Conservation (phyloP, 2,113 vertebrate genomes). For the Harpagus bidentatus region DNA sequence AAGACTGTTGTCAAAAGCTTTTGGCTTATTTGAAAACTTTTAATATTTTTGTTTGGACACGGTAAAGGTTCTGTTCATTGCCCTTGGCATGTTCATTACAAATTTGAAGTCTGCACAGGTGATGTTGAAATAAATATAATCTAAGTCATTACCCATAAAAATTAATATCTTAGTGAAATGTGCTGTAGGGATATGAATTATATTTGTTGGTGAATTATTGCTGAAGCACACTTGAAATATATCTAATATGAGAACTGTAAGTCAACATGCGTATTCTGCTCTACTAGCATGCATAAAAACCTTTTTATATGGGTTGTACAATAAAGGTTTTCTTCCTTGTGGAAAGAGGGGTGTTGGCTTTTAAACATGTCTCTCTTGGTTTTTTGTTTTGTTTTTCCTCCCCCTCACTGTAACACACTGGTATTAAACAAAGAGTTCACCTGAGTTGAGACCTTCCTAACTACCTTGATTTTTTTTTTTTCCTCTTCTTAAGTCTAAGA, state of each 20-base stretch:
- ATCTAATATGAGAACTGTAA: background rate
- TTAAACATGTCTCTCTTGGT: background rate
- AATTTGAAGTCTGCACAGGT: background rate
- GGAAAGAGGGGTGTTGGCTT: background rate
- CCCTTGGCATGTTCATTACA: background rate
- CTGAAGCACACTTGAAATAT: background rate
- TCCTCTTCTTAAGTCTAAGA: background rate
- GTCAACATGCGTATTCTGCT: background rate
- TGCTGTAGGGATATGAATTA: background rate
- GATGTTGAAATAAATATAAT: background rate
- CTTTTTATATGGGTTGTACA: background rate
- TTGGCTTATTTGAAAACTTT: background rate
- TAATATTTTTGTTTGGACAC: background rate
- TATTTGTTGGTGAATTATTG: background rate
- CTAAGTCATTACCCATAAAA: background rate
- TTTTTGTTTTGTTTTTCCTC: background rate
- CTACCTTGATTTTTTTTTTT: background rate
- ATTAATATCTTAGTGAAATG: background rate
- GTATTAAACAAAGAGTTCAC: background rate
- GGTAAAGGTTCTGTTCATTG: fast-evolving
- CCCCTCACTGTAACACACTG: background rate
- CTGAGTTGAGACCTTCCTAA: background rate
- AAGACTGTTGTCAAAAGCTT: background rate
- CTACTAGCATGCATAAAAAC: background rate
- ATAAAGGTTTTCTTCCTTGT: background rate